phyloP scores from a whole-genome alignment of 2,113 vertebrate species.

The Apteryx owenii region DNA sequence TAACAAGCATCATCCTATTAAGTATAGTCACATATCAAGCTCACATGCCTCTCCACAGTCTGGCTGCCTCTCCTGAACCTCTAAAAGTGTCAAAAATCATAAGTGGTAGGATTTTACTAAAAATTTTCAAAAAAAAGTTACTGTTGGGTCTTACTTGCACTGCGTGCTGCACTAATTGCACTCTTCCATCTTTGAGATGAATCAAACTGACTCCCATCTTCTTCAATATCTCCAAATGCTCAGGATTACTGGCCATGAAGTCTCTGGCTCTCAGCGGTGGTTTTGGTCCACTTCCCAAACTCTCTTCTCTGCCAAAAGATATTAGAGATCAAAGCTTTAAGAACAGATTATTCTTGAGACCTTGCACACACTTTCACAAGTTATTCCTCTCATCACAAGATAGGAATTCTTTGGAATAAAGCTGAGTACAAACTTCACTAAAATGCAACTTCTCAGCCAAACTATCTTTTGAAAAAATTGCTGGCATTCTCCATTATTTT shows the following conservation, averaged over 20 bases:
- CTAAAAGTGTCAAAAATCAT: background rate
- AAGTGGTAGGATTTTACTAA: background rate
- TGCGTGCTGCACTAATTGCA: slow-evolving; percentile 96
- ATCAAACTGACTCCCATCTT: slow-evolving; percentile 99
- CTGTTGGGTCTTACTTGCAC: slow-evolving; percentile 86
- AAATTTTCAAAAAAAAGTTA: background rate
- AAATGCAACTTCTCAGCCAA: background rate
- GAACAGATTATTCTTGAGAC: background rate
- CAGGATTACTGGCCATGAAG: slow-evolving; percentile 98
- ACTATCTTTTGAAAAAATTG: background rate
- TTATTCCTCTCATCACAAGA: background rate
- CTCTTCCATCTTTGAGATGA: slow-evolving; percentile 96
- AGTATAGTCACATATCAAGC: background rate
- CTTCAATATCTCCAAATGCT: slow-evolving; percentile 96
- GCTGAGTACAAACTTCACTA: background rate
- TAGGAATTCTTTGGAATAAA: background rate
- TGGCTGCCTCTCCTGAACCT: background rate
- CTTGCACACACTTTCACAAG: background rate
- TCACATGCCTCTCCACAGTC: background rate
- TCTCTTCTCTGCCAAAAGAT: slow-evolving; percentile 80
- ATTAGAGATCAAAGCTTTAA: slow-evolving; percentile 38
- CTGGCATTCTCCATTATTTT: background rate
- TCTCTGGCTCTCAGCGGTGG: slow-evolving; percentile 94
- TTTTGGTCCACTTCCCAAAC: slow-evolving; percentile 84
- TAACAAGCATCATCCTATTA: background rate